Base-by-base conservation (phyloP, 2,888 invertebrate genomes). In the Ophraella communa region DNA sequence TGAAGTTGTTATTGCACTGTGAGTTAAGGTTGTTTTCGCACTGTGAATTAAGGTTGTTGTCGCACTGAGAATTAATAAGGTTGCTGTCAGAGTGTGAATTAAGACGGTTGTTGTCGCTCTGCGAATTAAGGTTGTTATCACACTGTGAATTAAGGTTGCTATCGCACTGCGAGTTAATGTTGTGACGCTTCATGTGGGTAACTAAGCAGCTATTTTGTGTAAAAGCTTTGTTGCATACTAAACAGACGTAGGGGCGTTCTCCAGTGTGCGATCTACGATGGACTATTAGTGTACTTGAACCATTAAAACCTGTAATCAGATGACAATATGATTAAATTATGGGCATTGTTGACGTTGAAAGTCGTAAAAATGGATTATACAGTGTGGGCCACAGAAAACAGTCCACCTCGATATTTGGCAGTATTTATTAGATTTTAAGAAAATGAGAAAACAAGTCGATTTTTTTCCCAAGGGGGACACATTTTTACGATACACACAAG, bases 181-280 rank as follows among this genome's bases (percentile, higher is more conserved):
- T 77, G 70, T 83, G 83, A n/a, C 81, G 76, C 67, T 81, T 82
- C 73, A 82, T 76, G 70, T 84, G 83, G 0, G 80, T 78, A 0
- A 78, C 78, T 23, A 83, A 70, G 70, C 83, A 82, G 66, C 82
- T 81, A 0, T 83, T 82, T 65, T 83, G 82, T 1, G 82, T 75
- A 62, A 82, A 83, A 30, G 80, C 78, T 69, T 80, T 79, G 44
- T 74, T 77, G 66, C 83, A 83, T 5, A 81, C 72, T n/a, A 68
- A 70, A 63, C 83, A 83, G 4, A 79, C 71, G 62, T 82, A 83
- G 1, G 82, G 82, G 17, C 79, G 73, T 73, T 82, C 83, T 1
- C 82, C 82, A 1, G 81, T 82, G 66, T 82, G 82, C 1, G 80
- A 79, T 56, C 82, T 67, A 39, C 79, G 74, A 66, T 83, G 82